Conservation (phyloP, 2,888 invertebrate genomes). For the Aspidapion aeneum region DNA sequence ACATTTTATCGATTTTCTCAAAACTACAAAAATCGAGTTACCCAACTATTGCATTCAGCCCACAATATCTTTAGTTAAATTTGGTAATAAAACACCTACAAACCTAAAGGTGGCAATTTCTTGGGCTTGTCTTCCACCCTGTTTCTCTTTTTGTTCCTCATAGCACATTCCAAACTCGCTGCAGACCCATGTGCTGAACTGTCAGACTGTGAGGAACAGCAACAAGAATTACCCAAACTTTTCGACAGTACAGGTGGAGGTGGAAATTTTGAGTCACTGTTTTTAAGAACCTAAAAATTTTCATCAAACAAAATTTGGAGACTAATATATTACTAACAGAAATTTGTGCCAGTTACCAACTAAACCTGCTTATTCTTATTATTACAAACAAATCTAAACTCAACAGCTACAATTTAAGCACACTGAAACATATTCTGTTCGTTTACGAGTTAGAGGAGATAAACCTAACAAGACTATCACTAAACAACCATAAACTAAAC, state of each 20-base stretch:
- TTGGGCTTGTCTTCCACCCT: slow-evolving; percentile 21
- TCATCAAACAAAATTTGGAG: not conserved
- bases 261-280: not conserved
- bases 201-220: slow-evolving; percentile 14
- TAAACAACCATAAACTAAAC: too few species aligned
- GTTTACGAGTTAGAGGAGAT: too few species aligned
- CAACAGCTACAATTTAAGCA: too few species aligned
- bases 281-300: not conserved
- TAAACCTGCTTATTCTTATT: too few species aligned
- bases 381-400: too few species aligned
- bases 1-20: too few species aligned
- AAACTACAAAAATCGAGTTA: too few species aligned
- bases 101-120: slow-evolving; percentile 57
- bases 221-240: slow-evolving; percentile 18
- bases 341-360: too few species aligned
- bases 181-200: slow-evolving; percentile 12
- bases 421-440: too few species aligned
- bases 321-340: not conserved
- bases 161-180: slow-evolving; percentile 4
- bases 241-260: not conserved
- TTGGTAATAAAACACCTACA: not conserved
- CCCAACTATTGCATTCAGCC: too few species aligned
- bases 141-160: slow-evolving; percentile 27
- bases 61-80: not conserved
- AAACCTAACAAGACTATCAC: too few species aligned